phyloP scores from a whole-genome alignment of 37 sponge, comb jelly and placozoan genomes.

The Cladorhizidae sp. region DNA sequence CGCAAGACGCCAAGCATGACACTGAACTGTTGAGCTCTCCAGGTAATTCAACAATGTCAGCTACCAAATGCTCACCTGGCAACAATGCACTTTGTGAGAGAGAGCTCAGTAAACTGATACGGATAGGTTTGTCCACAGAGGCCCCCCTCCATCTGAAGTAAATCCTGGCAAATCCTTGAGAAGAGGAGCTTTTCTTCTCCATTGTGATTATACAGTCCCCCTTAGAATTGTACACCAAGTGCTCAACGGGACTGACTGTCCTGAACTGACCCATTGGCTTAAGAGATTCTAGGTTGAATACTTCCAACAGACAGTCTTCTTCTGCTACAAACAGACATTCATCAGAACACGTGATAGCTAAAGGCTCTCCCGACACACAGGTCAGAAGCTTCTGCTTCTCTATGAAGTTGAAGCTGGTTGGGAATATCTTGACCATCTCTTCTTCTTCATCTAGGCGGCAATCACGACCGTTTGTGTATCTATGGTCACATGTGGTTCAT shows the following conservation, averaged over 20 bases:
- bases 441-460: too few species aligned
- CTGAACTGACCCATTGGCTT: constrained; percentile 39
- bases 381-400: constrained; percentile 46
- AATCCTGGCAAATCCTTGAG: constrained; percentile 42
- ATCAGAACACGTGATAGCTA: constrained; percentile 51
- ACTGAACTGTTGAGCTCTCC: constrained; percentile 23
- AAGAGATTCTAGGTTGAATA: constrained; percentile 22
- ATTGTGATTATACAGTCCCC: constrained; percentile 64
- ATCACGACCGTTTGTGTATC: too few species aligned
- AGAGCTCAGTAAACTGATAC: constrained; percentile 19
- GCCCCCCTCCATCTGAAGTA: constrained; percentile 67
- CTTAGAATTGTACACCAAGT: constrained; percentile 39
- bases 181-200: constrained; percentile 19
- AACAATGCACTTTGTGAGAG: neutral
- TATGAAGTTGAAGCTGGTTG: constrained; percentile 31
- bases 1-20: constrained; percentile 43
- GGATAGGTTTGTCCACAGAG: constrained; percentile 40
- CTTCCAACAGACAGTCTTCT: constrained; percentile 56
- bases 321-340: constrained; percentile 54
- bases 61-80: neutral
- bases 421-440: constrained; percentile 63
- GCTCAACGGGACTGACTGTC: constrained; percentile 48
- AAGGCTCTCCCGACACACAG: constrained; percentile 47
- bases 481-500: too few species aligned
- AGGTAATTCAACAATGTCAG: constrained; percentile 61